Base-by-base conservation (phyloP, 2,797 vertebrate species). In the Hemibagrus guttatus region DNA sequence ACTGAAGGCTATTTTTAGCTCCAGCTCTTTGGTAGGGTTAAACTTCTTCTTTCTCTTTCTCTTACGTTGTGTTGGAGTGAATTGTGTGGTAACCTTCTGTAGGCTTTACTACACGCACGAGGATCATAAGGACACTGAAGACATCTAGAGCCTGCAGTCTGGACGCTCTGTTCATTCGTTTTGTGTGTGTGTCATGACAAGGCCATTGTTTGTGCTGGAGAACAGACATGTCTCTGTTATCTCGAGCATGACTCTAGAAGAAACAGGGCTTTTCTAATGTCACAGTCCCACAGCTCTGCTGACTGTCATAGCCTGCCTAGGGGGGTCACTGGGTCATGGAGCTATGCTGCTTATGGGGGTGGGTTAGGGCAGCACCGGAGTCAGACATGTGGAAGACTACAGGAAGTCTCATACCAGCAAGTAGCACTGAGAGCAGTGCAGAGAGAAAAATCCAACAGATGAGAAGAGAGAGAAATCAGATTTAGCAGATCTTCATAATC, bases 161-260 rank as follows among this genome's bases (percentile, higher is more conserved):
- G 31, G 56, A 26, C 56, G 59, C 28, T 6, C 54, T 79, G 52
- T 63, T 81, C 79, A 63, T 21, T n/a, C 19, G 74, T 31, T 49
- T 58, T 74, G 69, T 26, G 39, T 66, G 81, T 71, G 81, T 56
- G 61, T 83, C 81, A 68, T 71, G 85, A 83, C 85, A 83, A 81
- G 59, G 58, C 69, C 68, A 81, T 85, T 88, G 63, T 87, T 68
- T 28, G 42, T 76, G 78, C 21, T 64, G 72, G 66, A 87, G 90
- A 90, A 91, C 89, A 91, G 89, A 83, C 66, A 26, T 9, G 80
- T 69, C 68, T 91, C 84, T 89, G 83, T 91, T 85, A 84, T 8
- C n/a, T 8, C 3, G 28, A 87, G 81, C 59, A 23, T 83, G 84
- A 82, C 81, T 81, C 72, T 78, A 8, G 66, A 82, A 84, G 80